Conservation (phyloP, 2,113 vertebrate genomes). For the Poeciliopsis retropinna region DNA sequence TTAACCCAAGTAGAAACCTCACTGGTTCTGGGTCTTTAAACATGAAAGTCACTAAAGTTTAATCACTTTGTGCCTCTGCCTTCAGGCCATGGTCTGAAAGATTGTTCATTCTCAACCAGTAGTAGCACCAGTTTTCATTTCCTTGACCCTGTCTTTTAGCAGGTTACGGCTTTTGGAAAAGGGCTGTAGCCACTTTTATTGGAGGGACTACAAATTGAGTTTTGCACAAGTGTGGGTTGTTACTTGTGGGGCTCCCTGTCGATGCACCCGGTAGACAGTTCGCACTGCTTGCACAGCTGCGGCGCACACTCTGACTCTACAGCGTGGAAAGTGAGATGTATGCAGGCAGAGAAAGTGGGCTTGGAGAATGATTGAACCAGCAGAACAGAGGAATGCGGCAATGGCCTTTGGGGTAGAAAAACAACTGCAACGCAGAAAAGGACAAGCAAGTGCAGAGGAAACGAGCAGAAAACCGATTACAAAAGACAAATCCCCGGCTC, state of each 20-base stretch:
- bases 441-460: conserved; percentile 43
- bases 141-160: neutral
- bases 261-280: conserved; percentile 51
- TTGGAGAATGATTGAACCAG: conserved; percentile 27
- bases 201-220: neutral
- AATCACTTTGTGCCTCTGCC: neutral
- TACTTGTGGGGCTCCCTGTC: conserved; percentile 36
- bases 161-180: neutral
- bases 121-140: neutral
- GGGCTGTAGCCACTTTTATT: neutral
- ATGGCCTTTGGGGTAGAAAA: conserved; percentile 49
- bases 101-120: neutral
- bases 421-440: conserved; percentile 46
- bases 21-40: neutral
- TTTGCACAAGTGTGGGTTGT: conserved; percentile 10
- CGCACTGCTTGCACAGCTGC: conserved; percentile 53
- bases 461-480: conserved; percentile 58
- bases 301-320: conserved; percentile 37
- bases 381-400: conserved; percentile 50
- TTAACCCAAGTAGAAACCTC: neutral
- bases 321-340: conserved; percentile 22
- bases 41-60: neutral
- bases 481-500: conserved; percentile 58
- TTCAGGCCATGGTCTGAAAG: neutral
- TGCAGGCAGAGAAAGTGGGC: conserved; percentile 4